Evolutionary conservation across 1,140 invertebrate species (phyloP).

Genomic region (Popillia japonica): DNA sequence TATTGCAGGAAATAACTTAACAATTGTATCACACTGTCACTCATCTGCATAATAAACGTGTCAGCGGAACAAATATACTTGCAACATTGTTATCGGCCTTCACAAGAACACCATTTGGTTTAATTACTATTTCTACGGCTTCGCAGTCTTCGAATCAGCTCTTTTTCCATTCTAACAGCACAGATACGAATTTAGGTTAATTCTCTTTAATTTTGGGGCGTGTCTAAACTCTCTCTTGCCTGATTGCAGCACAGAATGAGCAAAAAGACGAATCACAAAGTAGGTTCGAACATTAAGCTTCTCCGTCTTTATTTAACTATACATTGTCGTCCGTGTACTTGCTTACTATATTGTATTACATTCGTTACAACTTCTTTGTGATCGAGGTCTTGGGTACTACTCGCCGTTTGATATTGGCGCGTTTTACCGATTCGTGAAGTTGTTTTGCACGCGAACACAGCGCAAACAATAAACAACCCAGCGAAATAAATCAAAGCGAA

Average conservation of each 20-base stretch:
- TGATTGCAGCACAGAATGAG: conserved; percentile 6
- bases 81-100: not conserved
- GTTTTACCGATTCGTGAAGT: not conserved
- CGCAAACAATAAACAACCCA: not conserved
- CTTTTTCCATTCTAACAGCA: conserved; percentile 7
- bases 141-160: not conserved
- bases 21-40: no score
- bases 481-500: conserved; percentile 3
- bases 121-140: not conserved
- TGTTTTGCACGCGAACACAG: not conserved
- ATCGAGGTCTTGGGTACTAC: not conserved
- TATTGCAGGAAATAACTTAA: no score
- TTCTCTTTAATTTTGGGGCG: conserved; percentile 22
- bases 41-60: no score
- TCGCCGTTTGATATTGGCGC: not conserved
- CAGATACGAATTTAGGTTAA: conserved; percentile 32
- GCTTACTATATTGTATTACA: not conserved
- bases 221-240: conserved; percentile 7
- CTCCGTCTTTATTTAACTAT: not conserved
- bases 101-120: not conserved
- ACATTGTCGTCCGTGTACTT: not conserved
- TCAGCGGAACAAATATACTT: not conserved
- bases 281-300: not conserved
- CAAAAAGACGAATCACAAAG: conserved; percentile 25
- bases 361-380: not conserved